phyloP scores from a whole-genome alignment of 2,113 vertebrate species.

The Lethenteron reissneri region DNA sequence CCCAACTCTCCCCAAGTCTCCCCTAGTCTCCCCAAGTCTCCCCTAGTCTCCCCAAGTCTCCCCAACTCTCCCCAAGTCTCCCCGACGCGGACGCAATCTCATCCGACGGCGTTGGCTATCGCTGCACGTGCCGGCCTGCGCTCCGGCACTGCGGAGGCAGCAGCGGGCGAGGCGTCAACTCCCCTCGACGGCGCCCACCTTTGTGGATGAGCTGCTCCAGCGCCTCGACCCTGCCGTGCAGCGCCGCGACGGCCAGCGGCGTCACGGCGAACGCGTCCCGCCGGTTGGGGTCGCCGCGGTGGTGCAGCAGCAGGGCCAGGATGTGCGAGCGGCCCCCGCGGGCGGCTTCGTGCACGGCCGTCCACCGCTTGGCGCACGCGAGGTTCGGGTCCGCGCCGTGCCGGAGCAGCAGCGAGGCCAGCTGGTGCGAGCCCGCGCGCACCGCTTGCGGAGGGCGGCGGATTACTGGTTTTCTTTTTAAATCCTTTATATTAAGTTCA shows the following conservation, averaged over 20 bases:
- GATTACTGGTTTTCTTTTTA: background rate
- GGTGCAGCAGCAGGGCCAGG: slow-evolving; percentile 33
- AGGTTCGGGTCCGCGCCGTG: slow-evolving; percentile 36
- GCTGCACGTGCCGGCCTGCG: no score
- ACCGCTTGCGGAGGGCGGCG: slow-evolving; percentile 26
- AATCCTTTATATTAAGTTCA: no score
- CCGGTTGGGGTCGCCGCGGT: slow-evolving; percentile 28
- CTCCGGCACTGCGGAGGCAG: no score
- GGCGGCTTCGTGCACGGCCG: slow-evolving; percentile 47
- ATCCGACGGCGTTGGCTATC: no score
- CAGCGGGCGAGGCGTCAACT: no score
- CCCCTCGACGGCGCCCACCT: slow-evolving; percentile 17
- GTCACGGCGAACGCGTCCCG: slow-evolving; percentile 39
- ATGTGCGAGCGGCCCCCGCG: slow-evolving; percentile 40
- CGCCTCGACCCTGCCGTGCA: slow-evolving; percentile 34
- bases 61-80: no score
- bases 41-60: no score
- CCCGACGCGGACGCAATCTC: no score
- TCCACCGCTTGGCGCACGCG: slow-evolving; percentile 38
- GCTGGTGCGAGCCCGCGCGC: slow-evolving; percentile 31
- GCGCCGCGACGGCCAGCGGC: slow-evolving; percentile 37
- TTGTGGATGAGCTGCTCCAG: slow-evolving; percentile 45
- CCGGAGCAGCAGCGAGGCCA: slow-evolving; percentile 31
- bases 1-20: no score
- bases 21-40: no score